Base-by-base conservation (phyloP, 2,888 invertebrate species). In the Eupithecia subumbrata region DNA sequence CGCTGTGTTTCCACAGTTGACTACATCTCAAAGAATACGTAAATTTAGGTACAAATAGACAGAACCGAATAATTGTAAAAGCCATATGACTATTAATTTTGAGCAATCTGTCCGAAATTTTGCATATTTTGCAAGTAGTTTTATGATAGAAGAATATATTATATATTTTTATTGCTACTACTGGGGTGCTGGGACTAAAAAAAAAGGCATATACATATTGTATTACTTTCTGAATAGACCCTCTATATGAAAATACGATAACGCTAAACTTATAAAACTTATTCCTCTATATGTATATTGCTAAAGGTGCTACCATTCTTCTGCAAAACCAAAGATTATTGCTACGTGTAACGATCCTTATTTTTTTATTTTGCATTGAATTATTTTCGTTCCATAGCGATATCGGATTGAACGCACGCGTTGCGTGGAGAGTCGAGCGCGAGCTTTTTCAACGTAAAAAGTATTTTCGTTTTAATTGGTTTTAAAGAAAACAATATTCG, bases 331-430 rank as follows among this genome's bases (percentile, higher is more conserved):
- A 70, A 73, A 86, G 85, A 86, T 88, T 86, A 86, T 86, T 81
- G 83, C 78, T 77, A 82, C 79, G 78, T 84, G 82, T 66, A 67
- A 82, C 80, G 80, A 83, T 85, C 80, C 83, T 84, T 88, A 48
- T 86, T 87, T 84, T 83, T 86, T 87, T 86, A 82, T 86, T 87
- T 86, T 85, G 83, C 80, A 78, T 79, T 79, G 82, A 77, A 77
- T 77, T 48, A 72, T 70, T 72, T 77, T 75, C 69, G 52, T 76
- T 74, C 30, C 22, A 14, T 48, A 77, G 37, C 71, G 77, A 75
- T 77, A 77, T 77, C 77, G 67, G 77, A 77, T 77, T 73, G 69
- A 71, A 48, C 56, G 68, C 75, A 77, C 75, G 75, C 73, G 70
- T 77, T 77, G 72, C 74, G 74, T 77, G 74, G 72, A 69, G 73